phyloP scores from a whole-genome alignment of 2,888 invertebrate genomes.

The Cheilosia vulpina region DNA sequence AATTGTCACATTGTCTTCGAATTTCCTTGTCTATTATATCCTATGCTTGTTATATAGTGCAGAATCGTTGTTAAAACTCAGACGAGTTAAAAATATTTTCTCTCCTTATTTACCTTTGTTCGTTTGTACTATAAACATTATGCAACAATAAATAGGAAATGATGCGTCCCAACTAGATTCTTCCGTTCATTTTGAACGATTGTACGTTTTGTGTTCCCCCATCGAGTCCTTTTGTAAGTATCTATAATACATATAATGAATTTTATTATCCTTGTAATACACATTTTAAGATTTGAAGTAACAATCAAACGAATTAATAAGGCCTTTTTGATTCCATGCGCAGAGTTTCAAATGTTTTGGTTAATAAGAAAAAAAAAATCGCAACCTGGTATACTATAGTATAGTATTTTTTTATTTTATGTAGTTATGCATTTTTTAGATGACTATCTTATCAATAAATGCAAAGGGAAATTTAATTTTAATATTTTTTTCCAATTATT shows the following conservation, averaged over 20 bases:
- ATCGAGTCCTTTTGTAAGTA: slow-evolving; percentile 4
- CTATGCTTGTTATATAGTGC: slow-evolving; percentile 17
- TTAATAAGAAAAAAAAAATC: no score
- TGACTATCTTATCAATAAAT: no score
- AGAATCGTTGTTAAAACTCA: slow-evolving; percentile 23
- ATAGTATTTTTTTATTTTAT: no score
- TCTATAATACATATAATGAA: background rate
- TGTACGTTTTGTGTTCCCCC: slow-evolving; percentile 19
- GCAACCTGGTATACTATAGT: no score
- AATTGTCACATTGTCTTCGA: slow-evolving; percentile 54
- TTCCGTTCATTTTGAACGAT: slow-evolving; percentile 21
- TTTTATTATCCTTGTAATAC: background rate
- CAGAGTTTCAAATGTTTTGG: background rate
- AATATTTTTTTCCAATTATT: no score
- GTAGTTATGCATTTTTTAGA: no score
- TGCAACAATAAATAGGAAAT: slow-evolving; percentile 22
- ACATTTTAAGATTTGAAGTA: background rate
- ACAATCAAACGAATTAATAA: background rate
- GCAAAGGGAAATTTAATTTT: no score
- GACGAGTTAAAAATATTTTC: slow-evolving; percentile 11
- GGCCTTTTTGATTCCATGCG: no score
- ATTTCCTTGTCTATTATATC: slow-evolving; percentile 23
- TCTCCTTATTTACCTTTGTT: slow-evolving; percentile 3
- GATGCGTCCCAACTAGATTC: slow-evolving; percentile 11
- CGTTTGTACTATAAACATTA: background rate